Evolutionary conservation across 2,113 vertebrate genomes (phyloP).

Genomic region (Equus quagga): DNA sequence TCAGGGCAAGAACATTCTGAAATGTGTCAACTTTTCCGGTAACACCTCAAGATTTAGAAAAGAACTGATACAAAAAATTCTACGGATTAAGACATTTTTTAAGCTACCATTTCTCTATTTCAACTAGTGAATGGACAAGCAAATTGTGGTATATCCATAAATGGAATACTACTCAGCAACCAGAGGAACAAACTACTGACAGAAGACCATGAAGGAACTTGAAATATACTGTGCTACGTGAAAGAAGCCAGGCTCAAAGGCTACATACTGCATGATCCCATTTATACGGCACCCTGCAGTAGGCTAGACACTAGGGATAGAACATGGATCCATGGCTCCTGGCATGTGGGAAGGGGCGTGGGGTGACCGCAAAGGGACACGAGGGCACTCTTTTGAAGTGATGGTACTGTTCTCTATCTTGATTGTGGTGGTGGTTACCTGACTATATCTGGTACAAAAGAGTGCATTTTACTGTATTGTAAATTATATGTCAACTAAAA

Average conservation of each 20-base stretch:
- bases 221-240: too few species aligned
- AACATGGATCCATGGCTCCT: fast-evolving
- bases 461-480: too few species aligned
- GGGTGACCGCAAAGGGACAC: too few species aligned
- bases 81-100: not conserved
- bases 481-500: not conserved
- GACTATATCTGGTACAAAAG: not conserved
- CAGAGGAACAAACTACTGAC: fast-evolving
- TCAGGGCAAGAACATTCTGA: not conserved
- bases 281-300: fast-evolving
- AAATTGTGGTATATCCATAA: too few species aligned
- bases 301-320: not conserved
- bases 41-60: not conserved
- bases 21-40: not conserved
- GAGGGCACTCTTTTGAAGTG: too few species aligned
- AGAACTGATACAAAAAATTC: not conserved
- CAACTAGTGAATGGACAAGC: not conserved
- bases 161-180: fast-evolving
- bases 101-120: not conserved
- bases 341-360: fast-evolving
- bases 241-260: not conserved
- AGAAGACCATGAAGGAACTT: fast-evolving
- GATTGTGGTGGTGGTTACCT: not conserved
- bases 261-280: fast-evolving
- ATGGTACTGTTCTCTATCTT: fast-evolving